These are phyloP conservation scores for Thamnophis sirtalis DNA, from an alignment of 2,113 vertebrate genomes.

Conservation along the genomic window DNA sequence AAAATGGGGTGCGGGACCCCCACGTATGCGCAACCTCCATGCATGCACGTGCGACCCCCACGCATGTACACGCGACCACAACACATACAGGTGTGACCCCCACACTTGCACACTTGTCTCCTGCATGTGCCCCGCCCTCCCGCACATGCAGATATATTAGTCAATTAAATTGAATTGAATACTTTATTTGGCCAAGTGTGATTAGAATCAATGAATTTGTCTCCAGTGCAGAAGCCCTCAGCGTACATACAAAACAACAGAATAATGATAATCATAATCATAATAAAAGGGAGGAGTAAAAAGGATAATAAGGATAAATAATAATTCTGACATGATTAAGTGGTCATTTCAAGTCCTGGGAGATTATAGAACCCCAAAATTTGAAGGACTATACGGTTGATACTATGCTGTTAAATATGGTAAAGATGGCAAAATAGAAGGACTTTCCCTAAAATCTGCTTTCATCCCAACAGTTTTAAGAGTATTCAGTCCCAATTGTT, in stretches of 20 bases:
- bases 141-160: background rate
- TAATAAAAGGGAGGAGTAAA: background rate
- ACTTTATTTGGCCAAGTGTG: background rate
- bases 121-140: too few species aligned
- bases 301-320: background rate
- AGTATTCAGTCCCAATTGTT: background rate
- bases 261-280: background rate
- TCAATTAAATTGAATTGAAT: background rate
- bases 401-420: background rate
- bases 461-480: background rate
- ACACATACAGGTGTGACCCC: too few species aligned
- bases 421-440: background rate
- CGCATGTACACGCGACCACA: too few species aligned
- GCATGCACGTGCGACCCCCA: too few species aligned
- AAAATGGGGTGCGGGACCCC: too few species aligned
- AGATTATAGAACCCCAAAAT: background rate
- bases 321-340: background rate
- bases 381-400: background rate
- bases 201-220: background rate
- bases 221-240: background rate
- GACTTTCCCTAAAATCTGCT: background rate
- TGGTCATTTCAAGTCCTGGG: background rate
- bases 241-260: background rate
- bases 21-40: too few species aligned
- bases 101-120: too few species aligned